Evolutionary conservation across 1,140 invertebrate species (phyloP), one percentile per base, ranked within the genome.

Genomic region (Zaprionus ghesquierei): DNA sequence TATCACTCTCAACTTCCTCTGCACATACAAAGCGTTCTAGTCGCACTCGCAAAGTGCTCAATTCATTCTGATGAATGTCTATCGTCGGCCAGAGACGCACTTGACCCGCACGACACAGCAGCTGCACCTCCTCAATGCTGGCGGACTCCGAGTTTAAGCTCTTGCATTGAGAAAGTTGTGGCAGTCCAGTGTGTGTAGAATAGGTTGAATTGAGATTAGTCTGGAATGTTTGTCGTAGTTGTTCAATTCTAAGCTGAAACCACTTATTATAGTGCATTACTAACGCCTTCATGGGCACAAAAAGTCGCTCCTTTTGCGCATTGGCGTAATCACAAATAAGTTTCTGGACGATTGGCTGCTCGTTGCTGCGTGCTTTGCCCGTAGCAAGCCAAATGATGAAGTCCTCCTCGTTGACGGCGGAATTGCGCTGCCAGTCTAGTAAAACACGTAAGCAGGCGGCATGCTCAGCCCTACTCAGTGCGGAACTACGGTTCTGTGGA

Each of bases 81-180:
- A 60, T 46, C 5, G 69, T 51, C 15, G 72, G 73, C 66, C 76
- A 84, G 3, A 69, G 31, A 15, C 72, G 55, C 6, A 82, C 69
- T 1, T 59, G 58, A 0, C 82, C 82, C 0, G 9, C 27, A 9
- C 63, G 69, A 31, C 49, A 27, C 5, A 72, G 46, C 4, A 80
- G 31, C 2, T 89, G 25, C 20, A 87, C 53, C 2, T 77, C 10
- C 13, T 84, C 69, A 3, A 89, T 55, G 38, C 35, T 75, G 23
- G 51, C 79, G 0, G 38, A 60, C 3, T 77, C 29, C 0, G 50
- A 35, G 41, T 82, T 79, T 0, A 82, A 44, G 3, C 56, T 53
- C 9, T 74, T 84, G 62, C 82, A 89, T 18, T 79, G 79, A 0
- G 27, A 9, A 9, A 87, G 27, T 49, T 84, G 84, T 9, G 84